phyloP scores from a whole-genome alignment of 2,888 invertebrate species.

The Microctonus brassicae region DNA sequence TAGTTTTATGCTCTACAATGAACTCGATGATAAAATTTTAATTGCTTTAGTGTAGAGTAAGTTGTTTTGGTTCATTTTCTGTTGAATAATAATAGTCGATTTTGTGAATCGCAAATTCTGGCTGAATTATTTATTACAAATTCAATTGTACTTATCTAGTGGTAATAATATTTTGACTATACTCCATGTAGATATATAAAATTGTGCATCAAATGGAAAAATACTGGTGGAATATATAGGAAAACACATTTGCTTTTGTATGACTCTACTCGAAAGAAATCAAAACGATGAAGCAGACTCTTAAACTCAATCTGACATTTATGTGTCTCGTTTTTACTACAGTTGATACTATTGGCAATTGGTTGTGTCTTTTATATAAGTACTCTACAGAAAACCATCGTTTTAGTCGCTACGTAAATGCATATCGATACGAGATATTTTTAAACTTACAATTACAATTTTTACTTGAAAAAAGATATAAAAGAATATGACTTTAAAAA shows the following conservation, averaged over 20 bases:
- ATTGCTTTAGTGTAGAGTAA: too few relatives aligned
- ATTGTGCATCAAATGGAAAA: not conserved
- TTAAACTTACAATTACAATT: not conserved
- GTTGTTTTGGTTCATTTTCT: not conserved
- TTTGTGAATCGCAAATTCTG: constrained; percentile 1
- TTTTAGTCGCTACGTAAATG: not conserved
- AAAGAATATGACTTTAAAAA: not conserved
- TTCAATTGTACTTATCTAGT: not conserved
- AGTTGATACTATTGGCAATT: constrained; percentile 53
- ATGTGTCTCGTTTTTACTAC: constrained; percentile 49
- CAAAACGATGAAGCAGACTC: constrained; percentile 27
- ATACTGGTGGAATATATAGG: not conserved
- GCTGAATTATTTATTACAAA: not conserved
- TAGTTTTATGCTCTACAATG: not conserved
- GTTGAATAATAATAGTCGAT: not conserved
- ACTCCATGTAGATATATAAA: not conserved
- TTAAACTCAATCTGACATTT: constrained; percentile 44
- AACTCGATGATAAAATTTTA: not conserved
- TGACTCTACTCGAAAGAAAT: constrained; percentile 4
- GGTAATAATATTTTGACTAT: not conserved
- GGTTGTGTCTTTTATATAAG: constrained; percentile 30
- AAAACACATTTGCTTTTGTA: constrained; percentile 4
- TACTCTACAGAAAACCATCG: not conserved
- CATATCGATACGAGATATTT: not conserved
- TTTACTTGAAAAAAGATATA: not conserved